A percentile compares a stretch with the other conserved stretches of the same genome.
Evolutionary conservation across 1,140 invertebrate species (phyloP).

Genomic region (Nautilus pompilius): DNA sequence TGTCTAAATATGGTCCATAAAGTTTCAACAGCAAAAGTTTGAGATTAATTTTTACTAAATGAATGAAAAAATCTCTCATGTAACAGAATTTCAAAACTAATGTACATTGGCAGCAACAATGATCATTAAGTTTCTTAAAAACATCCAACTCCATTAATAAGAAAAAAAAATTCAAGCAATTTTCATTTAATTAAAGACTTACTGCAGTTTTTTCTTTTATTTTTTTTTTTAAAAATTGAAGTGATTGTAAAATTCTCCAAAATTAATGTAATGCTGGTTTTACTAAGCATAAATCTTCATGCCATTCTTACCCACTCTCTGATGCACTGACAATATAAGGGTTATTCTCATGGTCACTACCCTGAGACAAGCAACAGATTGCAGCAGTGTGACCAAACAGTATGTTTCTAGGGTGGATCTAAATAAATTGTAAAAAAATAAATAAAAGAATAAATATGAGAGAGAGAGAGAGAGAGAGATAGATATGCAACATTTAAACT

Average conservation of each 20-base stretch:
- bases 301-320: conserved; percentile 72
- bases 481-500: neutral
- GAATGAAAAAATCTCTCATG: too few relatives aligned
- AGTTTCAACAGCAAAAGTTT: too few relatives aligned
- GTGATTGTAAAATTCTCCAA: neutral
- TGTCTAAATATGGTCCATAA: too few relatives aligned
- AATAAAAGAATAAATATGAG: conserved; percentile 18
- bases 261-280: neutral
- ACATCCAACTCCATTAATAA: too few relatives aligned
- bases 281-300: neutral
- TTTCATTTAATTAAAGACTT: neutral
- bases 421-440: too few relatives aligned
- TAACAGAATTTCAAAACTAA: too few relatives aligned
- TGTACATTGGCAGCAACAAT: too few relatives aligned
- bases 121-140: too few relatives aligned
- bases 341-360: conserved; percentile 69
- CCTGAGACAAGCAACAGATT: conserved; percentile 82
- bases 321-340: conserved; percentile 92
- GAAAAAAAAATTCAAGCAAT: neutral
- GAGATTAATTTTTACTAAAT: too few relatives aligned
- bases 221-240: neutral
- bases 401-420: conserved; percentile 93
- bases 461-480: neutral
- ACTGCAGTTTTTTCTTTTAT: neutral
- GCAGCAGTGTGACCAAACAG: conserved; percentile 93